Evolutionary conservation across 2,888 invertebrate genomes (phyloP), one percentile per base, ranked within the genome.

Genomic region (Scaptomyza flava): DNA sequence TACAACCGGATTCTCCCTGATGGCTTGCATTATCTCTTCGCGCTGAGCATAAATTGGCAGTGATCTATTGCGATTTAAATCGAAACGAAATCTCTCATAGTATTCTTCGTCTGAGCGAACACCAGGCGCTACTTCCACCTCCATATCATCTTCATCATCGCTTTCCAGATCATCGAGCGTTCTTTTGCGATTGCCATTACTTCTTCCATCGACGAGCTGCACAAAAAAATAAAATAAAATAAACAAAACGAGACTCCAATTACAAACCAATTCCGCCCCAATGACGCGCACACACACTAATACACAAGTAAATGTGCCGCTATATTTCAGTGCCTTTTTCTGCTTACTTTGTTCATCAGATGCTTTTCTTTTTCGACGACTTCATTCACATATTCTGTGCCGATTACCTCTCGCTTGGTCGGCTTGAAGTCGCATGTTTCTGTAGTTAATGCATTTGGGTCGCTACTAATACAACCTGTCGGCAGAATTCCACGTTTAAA

Each of bases 1-100:
- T 0, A 96, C 94, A 0, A 98, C 96, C 56, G 95, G 94, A 77
- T 89, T 85, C 0, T 87, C 66, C 9, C 73, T 75, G 12, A 98
- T 94, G 51, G 94, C 93, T 3, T 93, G 91, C 3, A 98, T 76
- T 58, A 98, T 96, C 94, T 96, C 67, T 1, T 81, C 77, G 4
- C 82, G 87, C 8, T 81, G 77, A 2, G 85, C 84, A 66, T 88
- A 85, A 38, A 92, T 92, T 3, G 92, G 91, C 50, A 92, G 62
- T 12, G 72, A 84, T 54, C 68, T 80, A 52, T 89, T 79, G 11
- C 89, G 89, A 50, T 87, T 79, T 33, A 86, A 69, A 68, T 91
- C 86, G 36, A 91, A 91, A 3, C 48, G 57, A 68, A 89, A 91
- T 61, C 82, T 90, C 0, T 81, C 68, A 58, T 91, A 91, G 4